A percentile compares a stretch with the other conserved stretches of the same genome.
These are phyloP conservation scores for Helostoma temminkii DNA, from an alignment of 2,797 vertebrate species.

Conservation along the genomic window DNA sequence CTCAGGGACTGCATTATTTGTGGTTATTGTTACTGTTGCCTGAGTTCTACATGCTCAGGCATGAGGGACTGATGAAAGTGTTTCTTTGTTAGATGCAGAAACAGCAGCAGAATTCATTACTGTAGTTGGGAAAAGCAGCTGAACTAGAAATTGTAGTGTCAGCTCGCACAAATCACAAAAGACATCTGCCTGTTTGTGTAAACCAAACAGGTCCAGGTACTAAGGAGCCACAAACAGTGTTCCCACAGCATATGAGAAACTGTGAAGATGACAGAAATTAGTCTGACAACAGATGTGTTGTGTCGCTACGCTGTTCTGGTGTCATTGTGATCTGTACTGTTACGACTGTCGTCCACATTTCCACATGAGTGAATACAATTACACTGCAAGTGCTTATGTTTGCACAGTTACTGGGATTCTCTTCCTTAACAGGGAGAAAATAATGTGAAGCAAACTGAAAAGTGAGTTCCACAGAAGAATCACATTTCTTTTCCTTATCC, in stretches of 20 bases:
- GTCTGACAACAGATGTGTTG: background rate
- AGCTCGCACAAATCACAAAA: background rate
- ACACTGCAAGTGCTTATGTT: too few species aligned
- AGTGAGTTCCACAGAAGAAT: too few species aligned
- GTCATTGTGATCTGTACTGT: too few species aligned
- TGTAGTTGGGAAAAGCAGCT: slow-evolving; percentile 4
- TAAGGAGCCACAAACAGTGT: background rate
- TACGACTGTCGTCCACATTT: too few species aligned
- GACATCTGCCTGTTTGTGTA: slow-evolving; percentile 2
- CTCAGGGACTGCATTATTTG: slow-evolving; percentile 28
- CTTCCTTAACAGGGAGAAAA: too few species aligned
- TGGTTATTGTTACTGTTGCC: slow-evolving; percentile 36
- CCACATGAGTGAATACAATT: too few species aligned
- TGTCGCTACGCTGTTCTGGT: too few species aligned
- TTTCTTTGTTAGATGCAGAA: slow-evolving; percentile 14
- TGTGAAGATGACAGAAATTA: background rate
- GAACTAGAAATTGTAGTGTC: slow-evolving; percentile 2
- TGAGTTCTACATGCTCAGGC: slow-evolving; percentile 21
- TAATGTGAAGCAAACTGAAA: too few species aligned
- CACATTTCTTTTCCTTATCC: too few species aligned
- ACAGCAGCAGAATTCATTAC: slow-evolving; percentile 15
- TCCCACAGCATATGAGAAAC: slow-evolving; percentile 1
- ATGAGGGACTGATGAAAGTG: slow-evolving; percentile 22
- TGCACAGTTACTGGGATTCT: too few species aligned
- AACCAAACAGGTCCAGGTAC: background rate